Conservation (phyloP, 2,113 vertebrate genomes). For the Cryptomyrus ogoouensis region DNA sequence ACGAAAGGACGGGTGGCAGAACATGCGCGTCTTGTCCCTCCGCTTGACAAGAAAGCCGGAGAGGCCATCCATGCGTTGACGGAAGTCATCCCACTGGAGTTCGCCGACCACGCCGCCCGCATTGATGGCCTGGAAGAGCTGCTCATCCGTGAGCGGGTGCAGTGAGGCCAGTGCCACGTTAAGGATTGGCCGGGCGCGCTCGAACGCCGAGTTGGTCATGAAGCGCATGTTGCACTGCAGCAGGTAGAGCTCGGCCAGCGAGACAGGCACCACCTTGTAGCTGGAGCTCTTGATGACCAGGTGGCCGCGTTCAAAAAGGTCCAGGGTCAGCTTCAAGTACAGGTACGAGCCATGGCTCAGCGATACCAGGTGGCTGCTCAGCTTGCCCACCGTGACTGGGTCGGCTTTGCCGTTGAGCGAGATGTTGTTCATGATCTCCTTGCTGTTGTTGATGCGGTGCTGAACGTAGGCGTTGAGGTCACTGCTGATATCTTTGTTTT, state of each 20-base stretch:
- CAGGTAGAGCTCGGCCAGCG: constrained; percentile 88
- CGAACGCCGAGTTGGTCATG: constrained; percentile 86
- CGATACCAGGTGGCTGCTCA: constrained; percentile 87
- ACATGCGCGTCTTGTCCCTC: constrained; percentile 95
- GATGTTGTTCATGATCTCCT: constrained; percentile 90
- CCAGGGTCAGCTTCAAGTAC: constrained; percentile 91
- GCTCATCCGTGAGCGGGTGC: constrained; percentile 94
- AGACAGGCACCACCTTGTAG: constrained; percentile 96
- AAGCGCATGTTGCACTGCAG: constrained; percentile 99
- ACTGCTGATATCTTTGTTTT: constrained; percentile 78
- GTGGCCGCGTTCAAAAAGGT: constrained; percentile 91
- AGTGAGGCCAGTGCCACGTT: constrained; percentile 88
- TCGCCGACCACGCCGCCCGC: constrained; percentile 72
- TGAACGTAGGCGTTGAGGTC: constrained; percentile 91
- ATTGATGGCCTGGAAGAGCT: constrained; percentile 90
- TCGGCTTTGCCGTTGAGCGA: constrained; percentile 90
- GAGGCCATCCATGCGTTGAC: constrained; percentile 85
- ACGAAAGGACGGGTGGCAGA: constrained; percentile 95
- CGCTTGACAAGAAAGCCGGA: constrained; percentile 86
- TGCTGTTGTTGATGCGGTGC: constrained; percentile 79
- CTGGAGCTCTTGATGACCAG: constrained; percentile 94
- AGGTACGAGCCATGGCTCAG: constrained; percentile 93
- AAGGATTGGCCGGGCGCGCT: constrained; percentile 80
- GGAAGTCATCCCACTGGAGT: constrained; percentile 89
- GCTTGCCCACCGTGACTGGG: constrained; percentile 73